Evolutionary conservation across 2,888 invertebrate species (phyloP), one percentile per base, ranked within the genome.

Genomic region (Chalcis sispes): DNA sequence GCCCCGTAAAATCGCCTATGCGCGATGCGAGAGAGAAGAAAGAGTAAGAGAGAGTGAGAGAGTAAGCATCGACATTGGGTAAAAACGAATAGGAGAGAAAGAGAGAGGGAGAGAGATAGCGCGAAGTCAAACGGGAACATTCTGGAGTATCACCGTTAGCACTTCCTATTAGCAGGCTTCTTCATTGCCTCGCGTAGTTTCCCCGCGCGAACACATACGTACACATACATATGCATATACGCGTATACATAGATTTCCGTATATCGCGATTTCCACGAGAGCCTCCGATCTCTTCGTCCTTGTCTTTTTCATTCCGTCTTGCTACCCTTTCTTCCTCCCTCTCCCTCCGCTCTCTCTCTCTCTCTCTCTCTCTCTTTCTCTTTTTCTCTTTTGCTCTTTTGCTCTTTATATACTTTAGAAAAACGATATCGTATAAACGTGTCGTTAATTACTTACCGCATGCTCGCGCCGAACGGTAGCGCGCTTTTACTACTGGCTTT

Each of bases 381-480:
- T 46, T 23, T 48, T 36, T 61, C 32, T 23, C 48, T 48, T 46
- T 1, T n/a, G 1, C 46, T 1, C 59, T 18, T n/a, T 48, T 29
- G 0, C 48, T 81, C 80, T 81, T 80, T 36, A 13, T 8, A 27
- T 50, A 46, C 62, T 56, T 72, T 10, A 56, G 54, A 15, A 59
- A 81, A 84, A 83, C 85, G 85, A 85, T 85, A 84, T 84, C 85
- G 85, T 83, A 85, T 85, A 85, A 85, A 85, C 82, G 85, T 81
- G 84, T 85, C 85, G 85, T 85, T 85, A 85, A 85, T 85, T 85
- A 85, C 85, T 83, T 85, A 84, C 82, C 81, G 82, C 69, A 79
- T 23, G 50, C 72, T 58, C 48, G 75, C 73, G 81, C 64, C 79
- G 76, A 77, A 80, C 81, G 27, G 54, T 54, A 15, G 29, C 29